Percentiles rank a stretch among this genome's conserved stretches.
Evolutionary conservation across 2,888 invertebrate genomes (phyloP).

Genomic region (Atherix ibis): DNA sequence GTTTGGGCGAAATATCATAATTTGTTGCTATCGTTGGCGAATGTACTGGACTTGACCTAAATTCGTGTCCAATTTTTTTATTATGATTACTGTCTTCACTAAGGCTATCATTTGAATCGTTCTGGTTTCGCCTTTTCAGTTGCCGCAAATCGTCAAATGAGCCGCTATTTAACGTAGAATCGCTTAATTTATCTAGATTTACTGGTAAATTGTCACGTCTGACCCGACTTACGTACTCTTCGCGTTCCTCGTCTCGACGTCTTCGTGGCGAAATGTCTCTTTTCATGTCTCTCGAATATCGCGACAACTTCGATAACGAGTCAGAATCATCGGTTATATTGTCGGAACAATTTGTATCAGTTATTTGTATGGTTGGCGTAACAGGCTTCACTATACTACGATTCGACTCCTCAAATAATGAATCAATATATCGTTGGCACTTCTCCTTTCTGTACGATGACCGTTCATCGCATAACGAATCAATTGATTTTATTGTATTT

Average conservation of each 20-base stretch:
- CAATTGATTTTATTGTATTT: constrained; percentile 32
- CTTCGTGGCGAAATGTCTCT: constrained; percentile 28
- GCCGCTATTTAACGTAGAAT: neutral
- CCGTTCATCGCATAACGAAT: constrained; percentile 29
- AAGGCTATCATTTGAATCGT: constrained; percentile 1
- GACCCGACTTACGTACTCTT: constrained; percentile 31
- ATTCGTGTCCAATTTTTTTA: too few relatives aligned
- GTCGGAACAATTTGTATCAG: constrained; percentile 8
- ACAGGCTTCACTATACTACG: neutral
- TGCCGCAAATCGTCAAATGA: neutral
- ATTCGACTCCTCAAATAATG: constrained; percentile 18
- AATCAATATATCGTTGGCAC: constrained; percentile 29
- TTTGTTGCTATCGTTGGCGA: too few relatives aligned
- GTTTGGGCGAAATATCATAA: neutral
- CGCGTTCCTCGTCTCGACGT: constrained; percentile 24
- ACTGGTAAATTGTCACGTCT: constrained; percentile 30
- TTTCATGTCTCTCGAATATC: constrained; percentile 18
- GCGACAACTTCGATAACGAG: neutral
- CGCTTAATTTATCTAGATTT: too few relatives aligned
- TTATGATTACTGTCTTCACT: constrained; percentile 2
- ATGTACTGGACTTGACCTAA: constrained; percentile 3
- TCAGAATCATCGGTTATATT: constrained; percentile 5
- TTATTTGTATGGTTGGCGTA: constrained; percentile 8
- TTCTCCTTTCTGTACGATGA: constrained; percentile 23
- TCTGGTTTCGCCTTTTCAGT: neutral